These are phyloP conservation scores for Odontocolon sp. DNA, from an alignment of 2,888 invertebrate species.

Conservation along the genomic window DNA sequence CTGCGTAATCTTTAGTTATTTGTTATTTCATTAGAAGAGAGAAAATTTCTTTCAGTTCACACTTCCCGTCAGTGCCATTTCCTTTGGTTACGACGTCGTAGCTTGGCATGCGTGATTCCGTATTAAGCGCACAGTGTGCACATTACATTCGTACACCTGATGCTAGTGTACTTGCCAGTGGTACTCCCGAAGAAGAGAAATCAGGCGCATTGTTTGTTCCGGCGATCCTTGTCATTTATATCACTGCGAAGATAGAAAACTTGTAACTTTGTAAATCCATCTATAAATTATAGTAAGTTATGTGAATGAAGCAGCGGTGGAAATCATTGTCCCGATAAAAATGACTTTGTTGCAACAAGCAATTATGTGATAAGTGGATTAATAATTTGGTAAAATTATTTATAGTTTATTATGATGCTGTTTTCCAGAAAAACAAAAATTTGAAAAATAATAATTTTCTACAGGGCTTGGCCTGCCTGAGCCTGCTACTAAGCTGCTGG, in stretches of 20 bases:
- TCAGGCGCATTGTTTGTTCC: conserved; percentile 51
- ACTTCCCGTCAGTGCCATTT: conserved; percentile 39
- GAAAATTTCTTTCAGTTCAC: conserved; percentile 50
- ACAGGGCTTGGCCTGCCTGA: conserved; percentile 62
- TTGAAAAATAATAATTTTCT: conserved; percentile 5
- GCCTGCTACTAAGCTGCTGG: conserved; percentile 59
- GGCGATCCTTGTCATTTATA: conserved; percentile 52
- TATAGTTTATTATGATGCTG: no score
- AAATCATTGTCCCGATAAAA: no score
- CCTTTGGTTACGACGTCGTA: conserved; percentile 48
- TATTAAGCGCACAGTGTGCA: conserved; percentile 19
- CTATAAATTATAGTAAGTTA: conserved; percentile 9
- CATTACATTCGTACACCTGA: conserved; percentile 17
- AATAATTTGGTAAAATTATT: no score
- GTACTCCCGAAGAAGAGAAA: conserved; percentile 58
- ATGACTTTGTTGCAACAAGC: no score
- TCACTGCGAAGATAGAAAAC: conserved; percentile 13
- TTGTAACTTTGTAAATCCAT: conserved; percentile 9
- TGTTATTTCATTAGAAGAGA: conserved; percentile 55
- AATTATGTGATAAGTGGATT: no score
- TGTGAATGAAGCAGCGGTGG: no score
- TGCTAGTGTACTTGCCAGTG: conserved; percentile 23
- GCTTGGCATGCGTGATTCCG: conserved; percentile 57
- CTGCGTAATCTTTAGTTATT: conserved; percentile 44
- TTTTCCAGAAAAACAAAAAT: no score